These are phyloP conservation scores for Semnornis frantzii DNA, from an alignment of 2,113 vertebrate species.

Conservation along the genomic window DNA sequence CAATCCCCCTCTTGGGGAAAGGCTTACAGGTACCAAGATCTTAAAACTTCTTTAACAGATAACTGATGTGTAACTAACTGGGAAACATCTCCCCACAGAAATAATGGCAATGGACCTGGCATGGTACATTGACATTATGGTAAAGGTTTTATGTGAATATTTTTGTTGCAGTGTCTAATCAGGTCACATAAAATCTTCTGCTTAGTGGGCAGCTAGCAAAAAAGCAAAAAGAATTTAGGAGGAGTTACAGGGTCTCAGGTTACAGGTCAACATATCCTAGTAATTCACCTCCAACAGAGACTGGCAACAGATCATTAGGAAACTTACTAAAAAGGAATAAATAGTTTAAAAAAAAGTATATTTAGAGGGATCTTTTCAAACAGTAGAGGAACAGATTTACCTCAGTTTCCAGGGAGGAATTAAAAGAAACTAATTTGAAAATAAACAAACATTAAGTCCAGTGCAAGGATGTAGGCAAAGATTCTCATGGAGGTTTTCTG, in stretches of 20 bases:
- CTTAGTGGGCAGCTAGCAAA: not conserved
- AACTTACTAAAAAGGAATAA: not conserved
- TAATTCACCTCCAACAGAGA: not conserved
- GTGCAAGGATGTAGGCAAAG: not conserved
- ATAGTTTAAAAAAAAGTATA: not conserved
- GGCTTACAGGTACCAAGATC: not conserved
- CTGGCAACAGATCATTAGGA: not conserved
- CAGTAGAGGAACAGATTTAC: not conserved
- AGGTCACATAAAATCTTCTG: not conserved
- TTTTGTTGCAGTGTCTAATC: not conserved
- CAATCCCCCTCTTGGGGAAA: not conserved
- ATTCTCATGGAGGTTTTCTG: not conserved
- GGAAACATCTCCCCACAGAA: not conserved
- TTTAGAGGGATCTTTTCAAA: not conserved
- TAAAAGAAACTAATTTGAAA: not conserved
- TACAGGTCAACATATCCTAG: not conserved
- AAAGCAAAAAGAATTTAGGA: not conserved
- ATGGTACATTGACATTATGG: not conserved
- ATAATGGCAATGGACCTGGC: not conserved
- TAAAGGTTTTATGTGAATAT: not conserved
- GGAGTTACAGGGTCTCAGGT: not conserved
- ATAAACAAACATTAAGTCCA: not conserved
- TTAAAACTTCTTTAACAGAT: constrained; percentile 3
- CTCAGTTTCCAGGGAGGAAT: not conserved
- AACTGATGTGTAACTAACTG: not conserved